These are phyloP conservation scores for Drosophila baimaii DNA, from an alignment of 1,140 invertebrate genomes.

Conservation along the genomic window DNA sequence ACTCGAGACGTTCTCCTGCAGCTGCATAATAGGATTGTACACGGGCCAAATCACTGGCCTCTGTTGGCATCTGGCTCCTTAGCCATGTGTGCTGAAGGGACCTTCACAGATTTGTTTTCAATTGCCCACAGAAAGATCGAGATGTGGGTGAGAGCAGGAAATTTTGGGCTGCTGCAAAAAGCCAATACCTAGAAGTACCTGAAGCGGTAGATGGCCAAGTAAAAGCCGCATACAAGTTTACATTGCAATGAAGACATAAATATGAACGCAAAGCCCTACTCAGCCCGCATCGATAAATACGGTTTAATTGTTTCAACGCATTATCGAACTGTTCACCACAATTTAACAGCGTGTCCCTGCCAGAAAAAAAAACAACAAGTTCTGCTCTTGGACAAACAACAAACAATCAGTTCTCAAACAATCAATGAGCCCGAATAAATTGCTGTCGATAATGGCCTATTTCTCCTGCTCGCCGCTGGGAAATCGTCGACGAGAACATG, in stretches of 20 bases:
- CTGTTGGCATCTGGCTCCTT: slow-evolving; percentile 32
- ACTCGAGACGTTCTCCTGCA: slow-evolving; percentile 36
- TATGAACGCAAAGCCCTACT: not conserved
- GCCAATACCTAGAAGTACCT: too few relatives aligned
- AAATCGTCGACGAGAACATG: slow-evolving; percentile 58
- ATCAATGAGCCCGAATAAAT: slow-evolving; percentile 73
- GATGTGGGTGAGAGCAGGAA: slow-evolving; percentile 7
- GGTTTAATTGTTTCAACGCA: slow-evolving; percentile 35
- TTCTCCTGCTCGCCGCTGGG: slow-evolving; percentile 39
- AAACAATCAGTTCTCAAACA: slow-evolving; percentile 36
- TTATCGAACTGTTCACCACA: slow-evolving; percentile 38
- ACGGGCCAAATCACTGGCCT: slow-evolving; percentile 46
- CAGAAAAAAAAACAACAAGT: slow-evolving; percentile 23
- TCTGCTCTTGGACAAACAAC: slow-evolving; percentile 41
- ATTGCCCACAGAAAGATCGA: slow-evolving; percentile 21
- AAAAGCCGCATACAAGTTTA: too few relatives aligned
- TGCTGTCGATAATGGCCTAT: slow-evolving; percentile 63
- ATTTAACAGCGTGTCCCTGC: slow-evolving; percentile 44
- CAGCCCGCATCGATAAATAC: slow-evolving; percentile 32
- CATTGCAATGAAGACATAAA: not conserved
- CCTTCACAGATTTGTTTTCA: slow-evolving; percentile 46
- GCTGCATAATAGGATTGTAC: slow-evolving; percentile 60
- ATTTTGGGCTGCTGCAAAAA: not conserved
- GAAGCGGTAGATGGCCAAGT: too few relatives aligned
- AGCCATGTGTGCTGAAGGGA: slow-evolving; percentile 15